Percentiles rank a stretch among this genome's conserved stretches.
These are phyloP conservation scores for Forbesichthys papilliferus DNA, from an alignment of 2,113 vertebrate genomes.

Conservation along the genomic window DNA sequence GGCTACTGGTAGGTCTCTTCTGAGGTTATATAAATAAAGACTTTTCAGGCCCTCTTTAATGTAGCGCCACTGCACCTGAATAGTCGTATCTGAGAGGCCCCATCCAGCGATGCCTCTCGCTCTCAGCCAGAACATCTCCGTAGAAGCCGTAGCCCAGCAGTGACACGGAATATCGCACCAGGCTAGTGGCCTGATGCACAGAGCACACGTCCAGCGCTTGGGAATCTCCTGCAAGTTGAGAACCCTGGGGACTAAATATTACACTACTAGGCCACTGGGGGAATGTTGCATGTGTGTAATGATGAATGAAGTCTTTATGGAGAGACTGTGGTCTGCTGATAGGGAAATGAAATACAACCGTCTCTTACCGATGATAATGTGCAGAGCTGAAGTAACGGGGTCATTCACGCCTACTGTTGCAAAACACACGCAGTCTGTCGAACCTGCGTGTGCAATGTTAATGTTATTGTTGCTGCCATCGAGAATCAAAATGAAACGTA, in stretches of 20 bases:
- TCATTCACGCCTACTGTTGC: conserved; percentile 80
- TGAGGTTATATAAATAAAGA: too few relatives aligned
- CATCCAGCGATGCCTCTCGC: conserved; percentile 83
- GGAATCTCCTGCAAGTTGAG: conserved; percentile 76
- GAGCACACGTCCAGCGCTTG: conserved; percentile 85
- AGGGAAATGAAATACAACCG: neutral
- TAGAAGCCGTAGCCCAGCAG: conserved; percentile 84
- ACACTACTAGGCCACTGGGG: too few relatives aligned
- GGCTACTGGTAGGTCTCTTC: too few relatives aligned
- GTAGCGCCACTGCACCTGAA: conserved; percentile 63
- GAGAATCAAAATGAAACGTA: conserved; percentile 3
- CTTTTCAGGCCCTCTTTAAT: too few relatives aligned
- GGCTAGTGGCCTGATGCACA: conserved; percentile 69
- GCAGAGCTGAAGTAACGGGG: conserved; percentile 79
- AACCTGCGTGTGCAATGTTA: conserved; percentile 62
- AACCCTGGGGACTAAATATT: neutral
- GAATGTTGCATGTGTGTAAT: neutral
- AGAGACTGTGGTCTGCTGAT: neutral
- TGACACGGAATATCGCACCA: conserved; percentile 78
- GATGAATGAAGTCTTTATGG: neutral
- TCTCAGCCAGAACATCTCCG: conserved; percentile 80
- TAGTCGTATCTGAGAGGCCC: conserved; percentile 82
- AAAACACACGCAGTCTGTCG: conserved; percentile 82
- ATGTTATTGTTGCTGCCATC: neutral
- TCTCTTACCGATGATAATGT: conserved; percentile 79